phyloP scores from a whole-genome alignment of 2,797 vertebrate genomes.

The Epinephelus coioides region DNA sequence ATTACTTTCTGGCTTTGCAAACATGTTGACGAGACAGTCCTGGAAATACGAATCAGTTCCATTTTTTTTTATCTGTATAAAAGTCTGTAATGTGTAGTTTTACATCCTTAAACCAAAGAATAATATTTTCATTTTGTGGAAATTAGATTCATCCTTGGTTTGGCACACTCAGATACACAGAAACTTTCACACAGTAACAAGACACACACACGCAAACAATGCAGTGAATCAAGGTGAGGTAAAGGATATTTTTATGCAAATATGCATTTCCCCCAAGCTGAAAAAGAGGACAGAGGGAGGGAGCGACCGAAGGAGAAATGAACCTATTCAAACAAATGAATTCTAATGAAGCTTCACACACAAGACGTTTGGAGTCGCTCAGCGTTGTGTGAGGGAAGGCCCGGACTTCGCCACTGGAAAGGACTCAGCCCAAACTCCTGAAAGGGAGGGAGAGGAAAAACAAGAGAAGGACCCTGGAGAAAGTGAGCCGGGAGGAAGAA shows the following conservation, averaged over 20 bases:
- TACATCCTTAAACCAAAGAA: conserved; percentile 16
- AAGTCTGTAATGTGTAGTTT: neutral
- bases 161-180: neutral
- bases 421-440: conserved; percentile 60
- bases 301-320: conserved; percentile 45
- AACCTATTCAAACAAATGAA: conserved; percentile 78
- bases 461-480: conserved; percentile 75
- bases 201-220: conserved; percentile 39
- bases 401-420: conserved; percentile 62
- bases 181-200: neutral
- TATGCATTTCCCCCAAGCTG: conserved; percentile 42
- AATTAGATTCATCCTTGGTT: neutral
- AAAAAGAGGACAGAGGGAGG: conserved; percentile 23
- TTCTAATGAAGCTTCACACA: conserved; percentile 75
- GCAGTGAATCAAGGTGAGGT: conserved; percentile 62
- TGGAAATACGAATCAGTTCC: neutral
- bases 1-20: neutral
- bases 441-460: conserved; percentile 71
- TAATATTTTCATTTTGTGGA: neutral
- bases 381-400: conserved; percentile 39
- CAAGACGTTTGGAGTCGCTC: conserved; percentile 61
- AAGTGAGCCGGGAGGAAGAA: conserved; percentile 74
- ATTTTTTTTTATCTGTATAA: neutral
- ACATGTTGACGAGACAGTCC: neutral
- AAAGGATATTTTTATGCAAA: conserved; percentile 71